Conservation (phyloP, 2,888 invertebrate genomes). For the Mycogona germanica region DNA sequence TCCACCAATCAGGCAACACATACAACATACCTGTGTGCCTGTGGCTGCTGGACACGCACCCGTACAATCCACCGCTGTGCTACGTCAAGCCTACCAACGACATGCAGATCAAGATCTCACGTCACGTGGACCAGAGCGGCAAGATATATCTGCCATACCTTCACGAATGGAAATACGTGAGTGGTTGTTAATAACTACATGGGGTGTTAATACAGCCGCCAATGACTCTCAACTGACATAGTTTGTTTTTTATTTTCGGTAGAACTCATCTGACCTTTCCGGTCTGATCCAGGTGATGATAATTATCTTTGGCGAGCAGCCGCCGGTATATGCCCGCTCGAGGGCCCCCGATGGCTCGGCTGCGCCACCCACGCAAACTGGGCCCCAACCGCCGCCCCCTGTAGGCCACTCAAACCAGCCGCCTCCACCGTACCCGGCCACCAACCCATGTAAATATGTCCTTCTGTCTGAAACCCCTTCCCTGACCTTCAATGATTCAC, state of each 20-base stretch:
- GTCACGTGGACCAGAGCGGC: slow-evolving; percentile 88
- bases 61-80: slow-evolving; percentile 83
- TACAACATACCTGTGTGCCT: slow-evolving; percentile 97
- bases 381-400: slow-evolving; percentile 3
- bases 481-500: too few species aligned
- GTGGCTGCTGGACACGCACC: slow-evolving; percentile 96
- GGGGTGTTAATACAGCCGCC: background rate
- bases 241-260: slow-evolving; percentile 21
- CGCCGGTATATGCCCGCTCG: slow-evolving; percentile 57
- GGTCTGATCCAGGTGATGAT: slow-evolving; percentile 85
- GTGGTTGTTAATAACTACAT: slow-evolving; percentile 6
- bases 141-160: slow-evolving; percentile 93
- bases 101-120: slow-evolving; percentile 91
- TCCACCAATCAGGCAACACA: slow-evolving; percentile 48
- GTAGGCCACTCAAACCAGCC: slow-evolving; percentile 8
- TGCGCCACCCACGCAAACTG: slow-evolving; percentile 15
- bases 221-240: background rate
- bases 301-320: slow-evolving; percentile 83
- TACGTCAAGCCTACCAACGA: slow-evolving; percentile 82
- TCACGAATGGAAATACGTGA: slow-evolving; percentile 64
- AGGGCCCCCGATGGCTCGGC: slow-evolving; percentile 20
- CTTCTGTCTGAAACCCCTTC: too few species aligned
- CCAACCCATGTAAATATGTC: slow-evolving; percentile 13
- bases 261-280: slow-evolving; percentile 69
- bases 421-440: slow-evolving; percentile 10